Base-by-base conservation (phyloP, 1,140 invertebrate genomes). In the Caerostris extrusa region DNA sequence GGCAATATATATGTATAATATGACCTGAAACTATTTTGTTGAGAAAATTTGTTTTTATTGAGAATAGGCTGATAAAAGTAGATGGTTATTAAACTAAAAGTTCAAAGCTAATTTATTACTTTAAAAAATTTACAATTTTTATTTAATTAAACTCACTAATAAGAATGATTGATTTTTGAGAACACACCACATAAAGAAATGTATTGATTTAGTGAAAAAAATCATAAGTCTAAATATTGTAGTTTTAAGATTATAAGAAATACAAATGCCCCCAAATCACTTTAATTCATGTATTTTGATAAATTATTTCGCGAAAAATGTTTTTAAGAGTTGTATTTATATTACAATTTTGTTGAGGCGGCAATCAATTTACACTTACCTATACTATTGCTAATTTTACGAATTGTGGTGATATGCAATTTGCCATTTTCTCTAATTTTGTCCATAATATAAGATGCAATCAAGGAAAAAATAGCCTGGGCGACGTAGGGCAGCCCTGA, bases 401-500 rank as follows among this genome's bases (percentile, higher is more conserved):
- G 61, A 50, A 94, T 83, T 5, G 85, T 86, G 12, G 94, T 95
- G 3, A 90, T 90, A 0, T 12, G 3, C 12, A 95, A 17, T 10
- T 82, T 56, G 3, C 85, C 83, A 5, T 56, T 87, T 57, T 94
- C 88, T 6, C 96, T 95, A 10, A 97, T 86, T n/a, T 94, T 95
- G 94, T 97, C 97, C 56, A 96, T 96, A 8, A 97, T 91, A 57
- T 95, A 95, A 6, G 96, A 96, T 14, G 96, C 95, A n/a, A 95
- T 93, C 92, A 96, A 96, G 17, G 97, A 96, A 34, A 96, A 95
- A 19, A 96, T 64, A 12, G 96, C 96, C 95, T 97, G 96, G 7
- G 96, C 95, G 2, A 97, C 90, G 94, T 97, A 97, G 0, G 97
- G 97, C 34, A 97, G 90, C 2, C 97, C 96, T 8, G 97, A 96